Evolutionary conservation across 2,113 vertebrate species (phyloP).

Genomic region (Vidua chalybeata): DNA sequence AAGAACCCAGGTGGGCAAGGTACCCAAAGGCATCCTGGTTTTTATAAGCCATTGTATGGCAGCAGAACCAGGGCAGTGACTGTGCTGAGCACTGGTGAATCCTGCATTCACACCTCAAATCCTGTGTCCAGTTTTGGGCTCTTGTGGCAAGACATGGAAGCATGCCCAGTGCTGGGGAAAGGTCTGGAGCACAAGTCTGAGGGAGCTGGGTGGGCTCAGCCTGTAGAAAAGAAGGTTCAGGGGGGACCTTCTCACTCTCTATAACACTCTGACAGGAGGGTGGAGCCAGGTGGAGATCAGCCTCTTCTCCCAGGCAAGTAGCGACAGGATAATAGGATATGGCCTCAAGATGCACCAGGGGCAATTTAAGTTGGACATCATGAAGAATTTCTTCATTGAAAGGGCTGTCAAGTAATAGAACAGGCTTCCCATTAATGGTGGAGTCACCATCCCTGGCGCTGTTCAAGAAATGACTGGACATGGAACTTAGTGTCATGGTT

Average conservation of each 20-base stretch:
- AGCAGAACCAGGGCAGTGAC: neutral
- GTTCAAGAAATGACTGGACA: neutral
- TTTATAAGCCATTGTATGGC: neutral
- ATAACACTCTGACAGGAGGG: neutral
- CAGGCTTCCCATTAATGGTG: neutral
- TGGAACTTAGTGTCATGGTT: fast-evolving
- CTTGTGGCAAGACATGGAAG: neutral
- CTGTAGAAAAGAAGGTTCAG: neutral
- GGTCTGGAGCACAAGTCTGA: neutral
- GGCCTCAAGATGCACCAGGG: neutral
- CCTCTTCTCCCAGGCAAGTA: neutral
- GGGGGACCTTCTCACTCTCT: neutral
- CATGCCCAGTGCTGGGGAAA: fast-evolving
- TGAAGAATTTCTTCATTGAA: neutral
- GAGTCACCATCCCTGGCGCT: neutral
- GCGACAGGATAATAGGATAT: neutral
- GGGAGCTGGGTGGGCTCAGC: neutral
- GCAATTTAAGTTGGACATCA: neutral
- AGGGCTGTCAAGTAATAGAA: neutral
- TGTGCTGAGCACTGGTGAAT: neutral
- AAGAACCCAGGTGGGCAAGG: neutral
- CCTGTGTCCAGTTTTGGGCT: neutral
- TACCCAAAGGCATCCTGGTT: neutral
- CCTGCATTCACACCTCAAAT: neutral
- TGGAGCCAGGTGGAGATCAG: neutral